These are phyloP conservation scores for Noctua comes DNA, from an alignment of 2,888 invertebrate genomes.

Conservation along the genomic window DNA sequence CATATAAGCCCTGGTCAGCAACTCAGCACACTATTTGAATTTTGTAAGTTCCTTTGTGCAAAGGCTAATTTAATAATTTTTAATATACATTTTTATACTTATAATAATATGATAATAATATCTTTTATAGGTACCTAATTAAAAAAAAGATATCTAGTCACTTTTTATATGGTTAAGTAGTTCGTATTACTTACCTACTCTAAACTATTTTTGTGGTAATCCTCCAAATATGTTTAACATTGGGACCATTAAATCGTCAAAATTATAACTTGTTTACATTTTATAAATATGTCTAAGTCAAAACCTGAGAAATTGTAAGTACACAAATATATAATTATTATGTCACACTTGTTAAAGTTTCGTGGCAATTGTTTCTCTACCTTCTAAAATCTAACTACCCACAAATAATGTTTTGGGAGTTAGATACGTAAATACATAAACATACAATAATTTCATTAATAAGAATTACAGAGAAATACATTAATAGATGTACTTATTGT, in stretches of 20 bases:
- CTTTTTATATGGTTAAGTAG: constrained; percentile 53
- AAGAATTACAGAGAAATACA: neutral
- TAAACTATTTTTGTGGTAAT: constrained; percentile 53
- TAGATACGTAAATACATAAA: constrained; percentile 28
- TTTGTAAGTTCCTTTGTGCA: constrained; percentile 45
- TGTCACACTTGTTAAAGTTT: constrained; percentile 47
- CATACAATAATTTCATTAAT: constrained; percentile 20
- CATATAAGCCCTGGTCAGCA: constrained; percentile 16
- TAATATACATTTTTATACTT: constrained; percentile 33
- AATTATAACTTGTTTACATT: constrained; percentile 59
- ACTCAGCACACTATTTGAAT: constrained; percentile 18
- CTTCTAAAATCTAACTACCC: constrained; percentile 25
- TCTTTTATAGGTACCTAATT: constrained; percentile 10
- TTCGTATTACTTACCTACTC: constrained; percentile 43
- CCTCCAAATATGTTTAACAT: constrained; percentile 63
- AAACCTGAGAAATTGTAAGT: constrained; percentile 41
- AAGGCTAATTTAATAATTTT: constrained; percentile 47
- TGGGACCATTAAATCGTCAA: constrained; percentile 71
- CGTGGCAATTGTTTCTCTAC: constrained; percentile 44
- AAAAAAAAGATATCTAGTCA: constrained; percentile 68
- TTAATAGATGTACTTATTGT: constrained; percentile 11
- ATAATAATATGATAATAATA: constrained; percentile 27
- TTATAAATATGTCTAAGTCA: constrained; percentile 43
- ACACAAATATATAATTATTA: constrained; percentile 25
- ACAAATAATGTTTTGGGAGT: constrained; percentile 24